Evolutionary conservation across 2,888 invertebrate species (phyloP), one percentile per base, ranked within the genome.

Genomic region (Aleiodes leptofemur): DNA sequence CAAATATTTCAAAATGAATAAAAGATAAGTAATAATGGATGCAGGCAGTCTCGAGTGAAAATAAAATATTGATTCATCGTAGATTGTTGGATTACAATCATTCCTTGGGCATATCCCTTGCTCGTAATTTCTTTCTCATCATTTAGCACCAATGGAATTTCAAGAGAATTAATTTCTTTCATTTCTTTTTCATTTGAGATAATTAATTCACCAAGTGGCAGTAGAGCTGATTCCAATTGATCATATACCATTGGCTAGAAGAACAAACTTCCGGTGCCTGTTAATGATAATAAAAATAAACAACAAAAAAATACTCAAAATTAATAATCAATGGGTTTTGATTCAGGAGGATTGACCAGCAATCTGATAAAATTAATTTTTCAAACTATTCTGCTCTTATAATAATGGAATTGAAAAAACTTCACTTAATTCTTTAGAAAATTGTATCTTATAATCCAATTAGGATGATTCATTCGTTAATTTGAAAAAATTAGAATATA

Each of bases 31-130:
- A 8, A 43, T 43, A 11, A 43, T 43, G 4, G 43, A 43, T 43
- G 43, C 43, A 43, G 43, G 43, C 43, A 64, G 48, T 11, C n/a
- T 64, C 48, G 64, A 64, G 9, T 9, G 23, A 38, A 64, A 9
- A 48, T 43, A 48, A 14, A 64, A 64, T 14, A 48, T 64, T 64
- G 11, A 43, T 64, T 23, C 64, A 11, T 64, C 14, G 48, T 43
- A 64, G 16, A 64, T 64, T 48, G 64, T 64, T 29, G 64, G 64
- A 64, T 64, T 64, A 64, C 64, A 64, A 64, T 48, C 64, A 64
- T 48, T 23, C 64, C 48, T 38, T 48, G 48, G 48, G 43, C 64
- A 64, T 64, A 64, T 11, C 64, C 64, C 16, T 64, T 31, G n/a
- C n/a, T 29, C 9, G 11, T 38, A 59, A 34, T 4, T 8, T 59